phyloP scores from a whole-genome alignment of 2,797 vertebrate species.

The Clangula hyemalis region DNA sequence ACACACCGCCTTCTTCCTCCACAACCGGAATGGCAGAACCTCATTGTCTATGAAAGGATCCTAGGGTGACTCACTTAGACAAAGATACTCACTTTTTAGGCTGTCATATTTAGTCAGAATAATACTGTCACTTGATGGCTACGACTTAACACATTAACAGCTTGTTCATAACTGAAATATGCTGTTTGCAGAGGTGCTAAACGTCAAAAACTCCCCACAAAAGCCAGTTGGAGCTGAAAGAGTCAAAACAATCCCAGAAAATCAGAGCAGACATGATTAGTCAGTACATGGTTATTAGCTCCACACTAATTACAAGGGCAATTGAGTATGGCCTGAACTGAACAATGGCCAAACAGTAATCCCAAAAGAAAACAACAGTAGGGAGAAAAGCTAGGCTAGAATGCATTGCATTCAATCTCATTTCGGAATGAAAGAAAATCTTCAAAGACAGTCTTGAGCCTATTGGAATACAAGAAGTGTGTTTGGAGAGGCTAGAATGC shows the following conservation, averaged over 20 bases:
- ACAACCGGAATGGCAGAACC: neutral
- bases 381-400: constrained; percentile 52
- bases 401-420: constrained; percentile 9
- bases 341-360: constrained; percentile 51
- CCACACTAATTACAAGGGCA: constrained; percentile 47
- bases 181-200: neutral
- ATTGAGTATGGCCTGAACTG: constrained; percentile 13
- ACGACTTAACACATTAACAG: neutral
- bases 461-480: neutral
- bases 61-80: neutral
- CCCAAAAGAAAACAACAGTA: constrained; percentile 53
- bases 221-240: neutral
- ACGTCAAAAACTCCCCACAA: neutral
- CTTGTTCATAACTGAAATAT: neutral
- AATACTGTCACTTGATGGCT: neutral
- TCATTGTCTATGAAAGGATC: neutral
- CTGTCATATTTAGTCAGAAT: neutral
- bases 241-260: constrained; percentile 13
- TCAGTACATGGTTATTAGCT: constrained; percentile 27
- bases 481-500: neutral
- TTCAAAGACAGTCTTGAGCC: constrained; percentile 31
- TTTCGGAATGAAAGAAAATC: constrained; percentile 21
- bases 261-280: constrained; percentile 8
- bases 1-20: neutral
- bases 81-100: neutral